phyloP scores from a whole-genome alignment of 1,140 invertebrate species.

The Listronotus bonariensis region DNA sequence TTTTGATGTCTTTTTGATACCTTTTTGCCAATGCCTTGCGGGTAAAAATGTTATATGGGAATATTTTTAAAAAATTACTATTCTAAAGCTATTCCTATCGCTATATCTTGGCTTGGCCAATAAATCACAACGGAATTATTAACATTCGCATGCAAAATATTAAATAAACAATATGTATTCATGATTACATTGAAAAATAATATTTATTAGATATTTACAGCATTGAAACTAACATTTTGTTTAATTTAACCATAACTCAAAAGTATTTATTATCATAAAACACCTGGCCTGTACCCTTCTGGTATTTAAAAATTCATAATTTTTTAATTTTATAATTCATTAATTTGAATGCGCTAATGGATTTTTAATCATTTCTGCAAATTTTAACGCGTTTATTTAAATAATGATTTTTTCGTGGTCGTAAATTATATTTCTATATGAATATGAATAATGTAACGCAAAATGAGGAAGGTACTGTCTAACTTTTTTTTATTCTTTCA shows the following conservation, averaged over 20 bases:
- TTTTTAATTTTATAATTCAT: constrained; percentile 17
- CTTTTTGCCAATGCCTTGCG: no score
- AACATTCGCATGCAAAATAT: constrained; percentile 8
- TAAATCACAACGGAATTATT: constrained; percentile 6
- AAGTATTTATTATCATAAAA: constrained; percentile 22
- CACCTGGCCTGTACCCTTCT: constrained; percentile 23
- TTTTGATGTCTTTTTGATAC: no score
- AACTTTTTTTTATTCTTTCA: no score
- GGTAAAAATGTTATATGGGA: no score
- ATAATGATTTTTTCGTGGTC: constrained; percentile 5
- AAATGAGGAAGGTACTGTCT: no score
- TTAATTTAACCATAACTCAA: constrained; percentile 28
- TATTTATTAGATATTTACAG: constrained; percentile 18
- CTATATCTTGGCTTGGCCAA: background rate
- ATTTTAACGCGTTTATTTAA: constrained; percentile 12
- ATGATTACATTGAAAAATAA: constrained; percentile 20
- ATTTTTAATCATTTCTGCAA: constrained; percentile 18
- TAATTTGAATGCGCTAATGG: constrained; percentile 18
- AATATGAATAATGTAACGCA: no score
- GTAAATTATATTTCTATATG: constrained; percentile 1
- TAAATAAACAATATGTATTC: no score
- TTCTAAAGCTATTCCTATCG: no score
- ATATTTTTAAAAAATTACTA: no score
- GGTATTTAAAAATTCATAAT: constrained; percentile 11
- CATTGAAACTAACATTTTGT: constrained; percentile 19